Evolutionary conservation across 2,888 invertebrate genomes (phyloP).

Genomic region (Dione vanillae): DNA sequence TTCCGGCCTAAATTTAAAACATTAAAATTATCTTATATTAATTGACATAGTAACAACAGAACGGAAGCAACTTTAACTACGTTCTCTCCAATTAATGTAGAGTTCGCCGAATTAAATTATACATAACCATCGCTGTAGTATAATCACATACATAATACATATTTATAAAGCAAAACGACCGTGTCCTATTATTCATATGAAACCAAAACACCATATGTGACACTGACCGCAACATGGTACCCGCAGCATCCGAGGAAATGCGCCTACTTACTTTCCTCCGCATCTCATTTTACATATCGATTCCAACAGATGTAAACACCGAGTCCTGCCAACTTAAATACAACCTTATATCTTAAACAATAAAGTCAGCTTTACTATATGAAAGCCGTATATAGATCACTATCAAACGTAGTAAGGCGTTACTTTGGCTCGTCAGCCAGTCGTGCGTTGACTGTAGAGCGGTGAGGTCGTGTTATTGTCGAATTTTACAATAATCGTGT

Average conservation of each 20-base stretch:
- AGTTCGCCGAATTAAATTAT: not conserved
- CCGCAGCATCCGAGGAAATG: constrained; percentile 77
- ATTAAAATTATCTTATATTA: too few species aligned
- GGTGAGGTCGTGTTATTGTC: constrained; percentile 52
- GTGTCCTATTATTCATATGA: constrained; percentile 9
- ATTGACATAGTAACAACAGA: not conserved
- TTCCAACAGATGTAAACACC: constrained; percentile 57
- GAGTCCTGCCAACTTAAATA: constrained; percentile 34
- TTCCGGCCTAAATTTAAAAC: too few species aligned
- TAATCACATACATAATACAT: not conserved
- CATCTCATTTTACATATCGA: constrained; percentile 65
- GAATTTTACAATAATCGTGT: constrained; percentile 60
- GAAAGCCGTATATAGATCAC: constrained; percentile 18
- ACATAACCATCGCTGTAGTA: not conserved
- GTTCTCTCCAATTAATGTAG: not conserved
- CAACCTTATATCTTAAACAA: constrained; percentile 37
- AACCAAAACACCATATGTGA: constrained; percentile 51
- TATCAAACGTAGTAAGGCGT: constrained; percentile 35
- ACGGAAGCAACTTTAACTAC: not conserved
- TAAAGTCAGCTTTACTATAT: constrained; percentile 54
- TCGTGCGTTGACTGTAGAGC: constrained; percentile 61
- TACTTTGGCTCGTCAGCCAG: constrained; percentile 55
- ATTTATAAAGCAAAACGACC: not conserved
- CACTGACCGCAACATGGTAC: constrained; percentile 67
- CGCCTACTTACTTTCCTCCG: constrained; percentile 80